Evolutionary conservation across 2,797 vertebrate species (phyloP).

Genomic region (Propithecus deckenii): DNA sequence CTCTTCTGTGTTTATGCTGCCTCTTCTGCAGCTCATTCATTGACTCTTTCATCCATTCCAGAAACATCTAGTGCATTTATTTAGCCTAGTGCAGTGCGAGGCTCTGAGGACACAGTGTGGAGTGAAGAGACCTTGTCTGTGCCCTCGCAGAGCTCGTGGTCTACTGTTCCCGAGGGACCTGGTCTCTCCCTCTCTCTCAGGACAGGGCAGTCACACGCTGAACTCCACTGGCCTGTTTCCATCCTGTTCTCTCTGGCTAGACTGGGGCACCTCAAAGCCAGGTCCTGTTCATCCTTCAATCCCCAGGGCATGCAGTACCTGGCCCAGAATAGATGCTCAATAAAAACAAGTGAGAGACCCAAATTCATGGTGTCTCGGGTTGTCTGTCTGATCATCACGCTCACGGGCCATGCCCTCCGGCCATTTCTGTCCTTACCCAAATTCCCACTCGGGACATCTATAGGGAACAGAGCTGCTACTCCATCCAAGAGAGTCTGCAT

Average conservation of each 20-base stretch:
- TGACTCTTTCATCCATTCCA: neutral
- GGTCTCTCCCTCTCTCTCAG: neutral
- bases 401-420: neutral
- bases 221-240: neutral
- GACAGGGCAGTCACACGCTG: neutral
- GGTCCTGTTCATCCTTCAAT: neutral
- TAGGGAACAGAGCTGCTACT: neutral
- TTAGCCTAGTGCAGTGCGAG: neutral
- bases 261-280: neutral
- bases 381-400: neutral
- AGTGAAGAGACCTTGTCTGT: neutral
- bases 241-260: neutral
- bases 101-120: neutral
- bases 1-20: neutral
- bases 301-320: neutral
- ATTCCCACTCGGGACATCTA: neutral
- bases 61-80: neutral
- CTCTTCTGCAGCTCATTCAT: neutral
- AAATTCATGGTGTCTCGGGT: neutral
- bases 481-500: neutral
- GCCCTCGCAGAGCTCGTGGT: fast-evolving
- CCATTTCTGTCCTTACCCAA: neutral
- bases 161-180: neutral
- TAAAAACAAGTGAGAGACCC: neutral
- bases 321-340: neutral